These are phyloP conservation scores for Lepilemur septentrionalis DNA, from an alignment of 2,797 vertebrate genomes.

Conservation along the genomic window DNA sequence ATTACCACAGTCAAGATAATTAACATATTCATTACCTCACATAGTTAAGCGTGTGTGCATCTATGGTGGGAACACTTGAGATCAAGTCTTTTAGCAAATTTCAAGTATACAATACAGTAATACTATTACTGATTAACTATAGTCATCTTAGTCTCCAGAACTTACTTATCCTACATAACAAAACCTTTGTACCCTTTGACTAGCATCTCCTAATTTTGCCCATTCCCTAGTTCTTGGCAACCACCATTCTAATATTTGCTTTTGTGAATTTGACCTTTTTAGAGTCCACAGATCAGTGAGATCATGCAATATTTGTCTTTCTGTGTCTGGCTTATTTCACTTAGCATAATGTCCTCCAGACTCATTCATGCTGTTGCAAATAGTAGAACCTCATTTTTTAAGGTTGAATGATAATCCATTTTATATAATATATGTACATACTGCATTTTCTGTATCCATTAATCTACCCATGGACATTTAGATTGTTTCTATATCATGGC, in stretches of 20 bases:
- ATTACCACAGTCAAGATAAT: background rate
- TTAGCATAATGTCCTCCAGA: background rate
- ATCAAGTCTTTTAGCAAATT: background rate
- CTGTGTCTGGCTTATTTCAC: background rate
- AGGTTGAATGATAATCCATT: background rate
- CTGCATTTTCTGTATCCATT: background rate
- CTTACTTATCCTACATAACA: background rate
- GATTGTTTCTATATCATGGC: background rate
- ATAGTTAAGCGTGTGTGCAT: background rate
- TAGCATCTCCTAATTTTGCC: background rate
- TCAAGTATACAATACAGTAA: background rate
- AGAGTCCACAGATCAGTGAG: background rate
- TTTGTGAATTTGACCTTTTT: background rate
- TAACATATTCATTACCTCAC: background rate
- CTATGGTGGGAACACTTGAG: background rate
- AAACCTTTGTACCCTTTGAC: background rate
- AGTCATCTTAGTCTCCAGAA: background rate
- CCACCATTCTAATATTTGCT: background rate
- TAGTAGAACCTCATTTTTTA: background rate
- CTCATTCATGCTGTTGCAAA: background rate
- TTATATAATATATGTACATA: background rate
- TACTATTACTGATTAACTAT: background rate
- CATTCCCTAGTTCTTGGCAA: rapidly evolving
- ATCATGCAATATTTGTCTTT: background rate
- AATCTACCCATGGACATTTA: background rate